Conservation (phyloP, 1,140 invertebrate species). For the Tetragonula clypearis region DNA sequence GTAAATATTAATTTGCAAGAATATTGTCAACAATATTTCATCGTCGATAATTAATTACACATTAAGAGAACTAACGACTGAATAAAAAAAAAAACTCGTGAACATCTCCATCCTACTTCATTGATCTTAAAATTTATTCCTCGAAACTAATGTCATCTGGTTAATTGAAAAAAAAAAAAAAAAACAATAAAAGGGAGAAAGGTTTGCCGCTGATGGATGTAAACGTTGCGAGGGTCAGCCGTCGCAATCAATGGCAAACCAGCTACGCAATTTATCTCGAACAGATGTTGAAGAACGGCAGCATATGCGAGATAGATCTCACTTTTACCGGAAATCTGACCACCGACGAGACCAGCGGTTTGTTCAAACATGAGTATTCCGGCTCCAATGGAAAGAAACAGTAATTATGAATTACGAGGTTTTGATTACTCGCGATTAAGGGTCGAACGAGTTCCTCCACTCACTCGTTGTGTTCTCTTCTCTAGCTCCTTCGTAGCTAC, state of each 20-base stretch:
- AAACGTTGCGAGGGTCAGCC: constrained; percentile 49
- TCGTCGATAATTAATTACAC: background rate
- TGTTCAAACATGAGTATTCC: constrained; percentile 84
- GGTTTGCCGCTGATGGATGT: constrained; percentile 32
- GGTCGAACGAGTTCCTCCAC: background rate
- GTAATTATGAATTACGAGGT: constrained; percentile 66
- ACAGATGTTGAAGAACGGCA: constrained; percentile 80
- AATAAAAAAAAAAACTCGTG: background rate
- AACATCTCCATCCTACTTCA: too few species aligned
- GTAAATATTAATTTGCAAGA: too few species aligned
- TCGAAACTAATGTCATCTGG: background rate
- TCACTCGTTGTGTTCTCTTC: background rate
- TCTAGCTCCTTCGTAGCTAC: constrained; percentile 86
- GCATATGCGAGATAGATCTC: constrained; percentile 82
- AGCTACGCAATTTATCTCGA: constrained; percentile 81
- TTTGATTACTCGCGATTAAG: background rate
- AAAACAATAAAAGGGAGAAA: constrained; percentile 13
- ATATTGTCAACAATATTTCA: background rate
- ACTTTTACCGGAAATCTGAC: constrained; percentile 84
- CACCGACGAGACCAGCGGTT: constrained; percentile 82
- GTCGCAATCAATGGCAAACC: background rate
- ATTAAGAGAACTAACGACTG: background rate
- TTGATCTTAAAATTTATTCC: background rate
- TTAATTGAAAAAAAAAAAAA: background rate
- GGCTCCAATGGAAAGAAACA: constrained; percentile 81